Base-by-base conservation (phyloP, 2,797 vertebrate species). In the Iguana delicatissima region DNA sequence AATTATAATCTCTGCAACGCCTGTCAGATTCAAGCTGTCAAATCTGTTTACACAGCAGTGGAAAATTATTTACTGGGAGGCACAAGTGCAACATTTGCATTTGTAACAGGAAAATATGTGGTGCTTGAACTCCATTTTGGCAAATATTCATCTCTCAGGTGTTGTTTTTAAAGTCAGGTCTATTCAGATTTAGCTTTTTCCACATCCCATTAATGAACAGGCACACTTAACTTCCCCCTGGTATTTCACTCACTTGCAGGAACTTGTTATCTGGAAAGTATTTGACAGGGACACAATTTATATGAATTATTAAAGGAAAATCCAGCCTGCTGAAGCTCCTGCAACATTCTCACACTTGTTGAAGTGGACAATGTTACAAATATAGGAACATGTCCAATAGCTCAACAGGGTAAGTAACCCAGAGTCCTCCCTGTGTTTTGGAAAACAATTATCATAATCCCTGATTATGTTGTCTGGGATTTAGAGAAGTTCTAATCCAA, bases 81-180 rank as follows among this genome's bases (percentile, higher is more conserved):
- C 85, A 91, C 76, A 96, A 96, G 94, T 94, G 91, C 93, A 94
- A 87, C 89, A 95, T 96, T 96, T 96, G 93, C 89, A 93, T 94
- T 55, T 89, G 69, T 89, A 95, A 94, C 74, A 93, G 87, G 90
- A 79, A 96, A 93, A 91, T 0, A 6, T 72, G 57, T 82, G 85
- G 35, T 83, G 90, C 85, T 89, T 59, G 72, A 73, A 81, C 89
- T 95, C 93, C 46, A 50, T 89, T 93, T 95, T 93, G 84, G 93
- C 89, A 93, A 89, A 95, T 93, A 88, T 90, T 86, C 79, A 64
- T 94, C 79, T 93, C 42, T 32, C 29, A 57, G 80, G 38, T 50
- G 26, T 50, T 50, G 29, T 72, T 77, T 18, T 92, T 94, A 84
- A 91, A 87, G 64, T 91, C 74, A 93, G 83, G 92, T 57, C n/a